A percentile compares a stretch with the other conserved stretches of the same genome.
These are phyloP conservation scores for Eutolmus rufibarbis DNA, from an alignment of 2,888 invertebrate species.

Conservation along the genomic window DNA sequence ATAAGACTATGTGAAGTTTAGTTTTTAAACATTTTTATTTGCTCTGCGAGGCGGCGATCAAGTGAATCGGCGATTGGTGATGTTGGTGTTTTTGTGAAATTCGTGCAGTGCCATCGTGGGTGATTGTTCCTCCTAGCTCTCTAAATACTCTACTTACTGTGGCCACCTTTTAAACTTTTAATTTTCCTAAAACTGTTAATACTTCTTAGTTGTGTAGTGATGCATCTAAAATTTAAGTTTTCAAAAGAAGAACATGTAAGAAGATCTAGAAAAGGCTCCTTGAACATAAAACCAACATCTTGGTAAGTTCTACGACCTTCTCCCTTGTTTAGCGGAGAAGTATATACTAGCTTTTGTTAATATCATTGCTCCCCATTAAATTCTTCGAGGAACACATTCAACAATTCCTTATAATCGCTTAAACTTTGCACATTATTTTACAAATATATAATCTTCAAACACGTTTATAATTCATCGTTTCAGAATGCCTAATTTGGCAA, in stretches of 20 bases:
- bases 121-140: not conserved
- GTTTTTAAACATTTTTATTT: not conserved
- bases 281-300: not conserved
- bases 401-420: not conserved
- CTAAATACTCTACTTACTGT: not conserved
- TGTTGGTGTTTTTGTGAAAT: conserved; percentile 8
- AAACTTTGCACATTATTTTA: not conserved
- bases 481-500: no score
- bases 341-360: not conserved
- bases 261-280: not conserved
- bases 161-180: not conserved
- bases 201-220: not conserved
- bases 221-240: not conserved
- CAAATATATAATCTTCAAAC: not conserved
- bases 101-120: conserved; percentile 7
- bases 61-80: not conserved
- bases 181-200: not conserved
- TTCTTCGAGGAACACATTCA: not conserved
- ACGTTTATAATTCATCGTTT: not conserved
- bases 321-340: not conserved
- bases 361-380: not conserved
- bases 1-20: conserved; percentile 1
- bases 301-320: not conserved
- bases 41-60: not conserved
- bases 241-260: not conserved